Evolutionary conservation across 2,113 vertebrate genomes (phyloP), one percentile per base, ranked within the genome.

Genomic region (Accipiter cooperii): DNA sequence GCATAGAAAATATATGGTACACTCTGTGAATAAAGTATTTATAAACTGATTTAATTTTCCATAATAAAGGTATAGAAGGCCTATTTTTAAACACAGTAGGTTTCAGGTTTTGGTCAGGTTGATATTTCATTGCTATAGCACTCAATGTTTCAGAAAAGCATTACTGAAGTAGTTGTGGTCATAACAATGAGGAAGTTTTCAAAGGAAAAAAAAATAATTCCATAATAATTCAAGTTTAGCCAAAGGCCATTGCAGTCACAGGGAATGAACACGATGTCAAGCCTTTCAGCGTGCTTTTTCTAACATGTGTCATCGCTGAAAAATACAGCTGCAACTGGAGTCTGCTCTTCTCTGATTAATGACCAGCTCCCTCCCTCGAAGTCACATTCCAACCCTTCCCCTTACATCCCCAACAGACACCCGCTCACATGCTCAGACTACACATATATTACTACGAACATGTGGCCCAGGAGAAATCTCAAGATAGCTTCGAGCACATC

Each of bases 301-400:
- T 84, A 92, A 90, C 68, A 63, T 36, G 29, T 84, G 84, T 94
- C 96, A 95, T 47, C 64, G 2, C 70, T 97, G 91, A 94, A 95
- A 97, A 92, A 95, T 93, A 96, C 95, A 96, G 64, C 87, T 74
- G 86, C 91, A 93, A 68, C 63, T 22, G 75, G 87, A 93, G 80
- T 87, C 86, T 88, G 74, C 74, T 92, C 87, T 82, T 93, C 90
- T 57, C 85, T 96, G 94, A 95, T 87, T 88, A 90, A 97, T 58
- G 91, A 93, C 81, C 91, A 87, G 81, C 64, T 94, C 95, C 88
- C 94, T 91, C 94, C 91, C 83, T 81, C 73, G 21, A 64, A 89
- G 84, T 64, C 87, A 91, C 97, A 97, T 96, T 96, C 94, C 96
- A 94, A 93, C 66, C 93, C 89, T 94, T 96, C 71, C 87, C 91